Evolutionary conservation across 2,797 vertebrate genomes (phyloP).

Genomic region (Sebastes trivittatus): DNA sequence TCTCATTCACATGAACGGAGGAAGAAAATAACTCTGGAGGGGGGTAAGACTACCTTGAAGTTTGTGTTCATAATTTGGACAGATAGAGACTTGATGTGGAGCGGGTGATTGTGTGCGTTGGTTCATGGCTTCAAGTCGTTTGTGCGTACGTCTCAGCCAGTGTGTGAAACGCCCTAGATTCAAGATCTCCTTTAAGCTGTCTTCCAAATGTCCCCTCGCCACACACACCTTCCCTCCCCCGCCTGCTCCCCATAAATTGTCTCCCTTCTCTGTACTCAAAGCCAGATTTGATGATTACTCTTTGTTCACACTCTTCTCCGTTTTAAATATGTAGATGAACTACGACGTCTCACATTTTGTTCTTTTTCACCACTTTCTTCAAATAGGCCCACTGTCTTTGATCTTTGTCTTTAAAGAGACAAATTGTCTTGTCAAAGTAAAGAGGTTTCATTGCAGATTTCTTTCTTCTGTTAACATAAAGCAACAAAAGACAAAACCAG

Average conservation of each 20-base stretch:
- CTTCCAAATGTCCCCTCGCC: neutral
- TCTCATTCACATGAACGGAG: too few species aligned
- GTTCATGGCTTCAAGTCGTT: neutral
- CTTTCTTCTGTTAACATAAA: neutral
- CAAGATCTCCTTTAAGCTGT: conserved; percentile 15
- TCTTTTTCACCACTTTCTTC: neutral
- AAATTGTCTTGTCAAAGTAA: neutral
- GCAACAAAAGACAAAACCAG: neutral
- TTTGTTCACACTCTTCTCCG: neutral
- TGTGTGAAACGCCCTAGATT: conserved; percentile 11
- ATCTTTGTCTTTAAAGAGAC: neutral
- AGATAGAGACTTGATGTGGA: neutral
- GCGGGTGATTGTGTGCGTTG: neutral
- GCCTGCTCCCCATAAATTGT: conserved; percentile 1
- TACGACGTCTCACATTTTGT: neutral
- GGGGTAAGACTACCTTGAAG: neutral
- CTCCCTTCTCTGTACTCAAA: neutral
- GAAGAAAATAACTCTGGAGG: neutral
- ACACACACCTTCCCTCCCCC: conserved; percentile 1
- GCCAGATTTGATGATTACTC: neutral
- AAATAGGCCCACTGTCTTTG: neutral
- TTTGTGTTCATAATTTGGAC: neutral
- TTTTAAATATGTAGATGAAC: neutral
- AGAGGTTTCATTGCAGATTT: neutral
- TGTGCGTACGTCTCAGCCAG: neutral